Evolutionary conservation across 2,113 vertebrate species (phyloP), one percentile per base, ranked within the genome.

Genomic region (Chaetodon auriga): DNA sequence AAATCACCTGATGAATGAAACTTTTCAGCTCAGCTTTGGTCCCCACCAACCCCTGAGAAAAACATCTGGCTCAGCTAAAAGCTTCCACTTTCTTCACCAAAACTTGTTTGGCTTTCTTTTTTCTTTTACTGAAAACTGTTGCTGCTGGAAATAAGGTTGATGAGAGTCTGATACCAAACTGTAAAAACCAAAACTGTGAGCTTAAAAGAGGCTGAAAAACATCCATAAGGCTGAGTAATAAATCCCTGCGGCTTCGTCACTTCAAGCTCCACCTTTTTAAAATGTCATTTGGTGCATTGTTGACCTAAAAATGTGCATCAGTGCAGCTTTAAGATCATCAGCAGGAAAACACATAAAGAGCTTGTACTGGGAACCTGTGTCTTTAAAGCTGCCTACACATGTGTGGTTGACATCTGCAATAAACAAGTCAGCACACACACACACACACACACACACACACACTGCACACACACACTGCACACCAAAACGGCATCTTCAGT

Each of bases 341-440:
- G 25, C 53, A 18, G n/a, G 23, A 35, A 45, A 48, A 0, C 1
- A 21, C 18, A 16, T 18, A 11, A 41, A 41, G 30, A 5, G 6
- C 46, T 0, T 1, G 3, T 64, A 45, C 6, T 11, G 43, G 13
- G 41, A 51, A 61, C 30, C 6, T 61, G 16, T 35, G 66, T 6
- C 30, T 38, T 60, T 41, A 49, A 19, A 51, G 45, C 21, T 6
- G 25, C 18, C 19, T 25, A 2, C 19, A 35, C 35, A 11, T 48
- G 43, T 38, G 18, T 61, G 30, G 30, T 68, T 15, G 11, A 14
- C 23, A 51, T 61, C n/a, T 23, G 21, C 76, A 61, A 16, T 41
- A 61, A 78, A 61, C 63, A 48, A 48, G 63, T 69, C 65, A 78
- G 14, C 15, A n/a, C n/a, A n/a, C n/a, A n/a, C n/a, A n/a, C n/a